Evolutionary conservation across 2,797 vertebrate genomes (phyloP).

Genomic region (Trematomus bernacchii): DNA sequence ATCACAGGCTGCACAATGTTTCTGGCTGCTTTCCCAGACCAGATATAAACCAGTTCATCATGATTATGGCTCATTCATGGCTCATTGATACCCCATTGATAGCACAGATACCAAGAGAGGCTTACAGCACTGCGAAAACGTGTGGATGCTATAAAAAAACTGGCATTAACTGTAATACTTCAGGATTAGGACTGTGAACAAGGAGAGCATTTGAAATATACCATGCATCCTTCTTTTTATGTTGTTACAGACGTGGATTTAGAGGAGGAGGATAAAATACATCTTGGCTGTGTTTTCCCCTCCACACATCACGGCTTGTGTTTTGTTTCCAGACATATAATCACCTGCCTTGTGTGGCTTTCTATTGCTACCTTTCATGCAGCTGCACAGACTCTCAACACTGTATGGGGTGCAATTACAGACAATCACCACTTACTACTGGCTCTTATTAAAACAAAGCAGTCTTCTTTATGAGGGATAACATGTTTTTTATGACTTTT

Average conservation of each 20-base stretch:
- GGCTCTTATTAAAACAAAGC: background rate
- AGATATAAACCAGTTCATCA: conserved; percentile 38
- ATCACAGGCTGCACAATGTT: conserved; percentile 23
- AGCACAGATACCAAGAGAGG: conserved; percentile 4
- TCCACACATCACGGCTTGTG: conserved; percentile 13
- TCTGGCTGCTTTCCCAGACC: conserved; percentile 36
- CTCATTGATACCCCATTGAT: conserved; percentile 69
- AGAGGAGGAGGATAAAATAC: conserved; percentile 4
- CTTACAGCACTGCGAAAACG: conserved; percentile 5
- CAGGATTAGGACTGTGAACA: background rate
- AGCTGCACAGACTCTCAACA: conserved; percentile 16
- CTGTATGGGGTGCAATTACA: background rate
- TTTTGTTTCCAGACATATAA: conserved; percentile 25
- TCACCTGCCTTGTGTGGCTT: conserved; percentile 34
- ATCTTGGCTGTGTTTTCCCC: background rate
- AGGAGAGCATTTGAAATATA: background rate
- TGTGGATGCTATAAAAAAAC: background rate
- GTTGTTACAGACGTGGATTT: background rate
- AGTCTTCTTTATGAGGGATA: background rate
- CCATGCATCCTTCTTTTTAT: conserved; percentile 9
- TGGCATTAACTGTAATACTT: background rate
- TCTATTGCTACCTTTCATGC: conserved; percentile 24
- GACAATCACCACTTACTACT: background rate
- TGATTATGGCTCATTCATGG: conserved; percentile 55
- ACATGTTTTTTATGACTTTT: background rate